Evolutionary conservation across 2,888 invertebrate genomes (phyloP).

Genomic region (Lamellibrachia columna): DNA sequence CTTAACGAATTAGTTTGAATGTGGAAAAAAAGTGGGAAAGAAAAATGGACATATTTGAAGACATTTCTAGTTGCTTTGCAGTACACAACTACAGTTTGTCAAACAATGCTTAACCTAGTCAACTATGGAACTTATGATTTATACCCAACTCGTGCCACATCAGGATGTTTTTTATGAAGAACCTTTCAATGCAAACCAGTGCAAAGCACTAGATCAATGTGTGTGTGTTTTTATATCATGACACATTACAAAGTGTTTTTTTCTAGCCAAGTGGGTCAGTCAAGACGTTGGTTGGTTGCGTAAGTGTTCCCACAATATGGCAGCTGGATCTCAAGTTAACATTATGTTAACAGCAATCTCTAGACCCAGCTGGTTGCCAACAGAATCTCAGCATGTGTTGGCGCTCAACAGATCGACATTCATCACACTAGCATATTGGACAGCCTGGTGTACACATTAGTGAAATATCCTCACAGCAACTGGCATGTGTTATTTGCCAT

Average conservation of each 20-base stretch:
- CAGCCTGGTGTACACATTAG: not conserved
- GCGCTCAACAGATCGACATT: not conserved
- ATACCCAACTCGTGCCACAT: not conserved
- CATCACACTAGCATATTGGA: not conserved
- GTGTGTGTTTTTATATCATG: not conserved
- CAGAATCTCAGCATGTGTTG: not conserved
- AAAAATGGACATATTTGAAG: too few species aligned
- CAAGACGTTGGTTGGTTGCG: not conserved
- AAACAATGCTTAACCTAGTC: not conserved
- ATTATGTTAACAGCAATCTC: not conserved
- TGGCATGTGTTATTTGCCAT: not conserved
- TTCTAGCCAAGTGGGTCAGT: not conserved
- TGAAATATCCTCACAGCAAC: not conserved
- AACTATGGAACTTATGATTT: not conserved
- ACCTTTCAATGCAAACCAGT: not conserved
- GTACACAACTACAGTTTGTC: not conserved
- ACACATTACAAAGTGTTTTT: not conserved
- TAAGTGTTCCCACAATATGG: not conserved
- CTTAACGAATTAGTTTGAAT: not conserved
- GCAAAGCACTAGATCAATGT: not conserved
- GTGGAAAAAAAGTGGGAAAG: not conserved
- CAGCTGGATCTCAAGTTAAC: not conserved
- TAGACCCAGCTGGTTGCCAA: not conserved
- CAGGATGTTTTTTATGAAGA: not conserved
- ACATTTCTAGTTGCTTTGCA: too few species aligned